phyloP scores from a whole-genome alignment of 2,797 vertebrate genomes.

The Pitangus sulphuratus region DNA sequence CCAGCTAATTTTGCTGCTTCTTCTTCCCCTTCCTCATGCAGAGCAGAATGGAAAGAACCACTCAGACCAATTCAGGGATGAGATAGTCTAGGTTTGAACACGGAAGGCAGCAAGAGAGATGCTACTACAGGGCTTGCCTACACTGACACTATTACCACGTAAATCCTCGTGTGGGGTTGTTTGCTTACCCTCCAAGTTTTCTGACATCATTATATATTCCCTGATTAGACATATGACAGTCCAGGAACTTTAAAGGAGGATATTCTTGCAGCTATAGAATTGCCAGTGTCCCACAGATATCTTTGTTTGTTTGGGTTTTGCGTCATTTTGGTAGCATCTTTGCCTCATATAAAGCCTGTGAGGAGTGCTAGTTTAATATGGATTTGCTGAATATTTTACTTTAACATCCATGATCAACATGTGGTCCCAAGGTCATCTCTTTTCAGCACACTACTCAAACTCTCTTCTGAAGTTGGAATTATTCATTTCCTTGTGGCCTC shows the following conservation, averaged over 20 bases:
- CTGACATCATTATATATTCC: neutral
- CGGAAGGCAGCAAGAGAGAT: neutral
- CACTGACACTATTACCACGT: neutral
- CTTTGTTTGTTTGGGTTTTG: neutral
- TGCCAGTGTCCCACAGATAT: neutral
- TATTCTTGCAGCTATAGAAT: neutral
- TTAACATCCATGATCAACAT: neutral
- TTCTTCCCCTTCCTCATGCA: neutral
- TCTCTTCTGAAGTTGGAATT: constrained; percentile 1
- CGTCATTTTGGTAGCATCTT: neutral
- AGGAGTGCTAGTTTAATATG: neutral
- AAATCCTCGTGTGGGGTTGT: neutral
- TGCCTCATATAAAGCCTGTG: neutral
- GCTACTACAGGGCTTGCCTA: neutral
- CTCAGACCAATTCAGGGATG: neutral
- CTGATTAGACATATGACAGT: neutral
- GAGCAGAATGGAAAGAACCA: neutral
- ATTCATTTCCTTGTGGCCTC: constrained; percentile 12
- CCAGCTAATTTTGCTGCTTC: neutral
- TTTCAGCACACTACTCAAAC: constrained; percentile 30
- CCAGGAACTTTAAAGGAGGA: neutral
- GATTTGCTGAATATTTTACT: neutral
- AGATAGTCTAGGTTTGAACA: neutral
- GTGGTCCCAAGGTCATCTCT: neutral
- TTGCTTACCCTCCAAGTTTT: neutral